phyloP scores from a whole-genome alignment of 2,888 invertebrate genomes.

The Chaetogeoica ovagalla region DNA sequence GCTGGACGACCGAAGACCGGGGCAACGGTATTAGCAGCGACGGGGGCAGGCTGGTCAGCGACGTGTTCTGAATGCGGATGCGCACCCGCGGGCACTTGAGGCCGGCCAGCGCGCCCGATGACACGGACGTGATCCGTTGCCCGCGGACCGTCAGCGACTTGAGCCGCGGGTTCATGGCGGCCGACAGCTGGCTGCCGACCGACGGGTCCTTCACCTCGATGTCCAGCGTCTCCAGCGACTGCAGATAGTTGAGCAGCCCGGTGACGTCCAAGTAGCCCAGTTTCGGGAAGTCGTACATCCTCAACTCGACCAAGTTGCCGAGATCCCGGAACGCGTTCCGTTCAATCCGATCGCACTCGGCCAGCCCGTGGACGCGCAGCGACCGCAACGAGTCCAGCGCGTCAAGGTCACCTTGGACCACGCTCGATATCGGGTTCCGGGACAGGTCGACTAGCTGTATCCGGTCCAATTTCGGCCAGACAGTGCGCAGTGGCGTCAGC shows the following conservation, averaged over 20 bases:
- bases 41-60: slow-evolving; percentile 75
- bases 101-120: slow-evolving; percentile 82
- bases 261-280: slow-evolving; percentile 84
- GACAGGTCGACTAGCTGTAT: slow-evolving; percentile 78
- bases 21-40: slow-evolving; percentile 85
- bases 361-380: slow-evolving; percentile 67
- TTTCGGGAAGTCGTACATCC: slow-evolving; percentile 76
- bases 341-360: slow-evolving; percentile 75
- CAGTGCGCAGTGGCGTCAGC: slow-evolving; percentile 67
- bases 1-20: slow-evolving; percentile 75
- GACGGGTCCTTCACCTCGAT: slow-evolving; percentile 84
- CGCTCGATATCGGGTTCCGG: slow-evolving; percentile 75
- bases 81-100: slow-evolving; percentile 72
- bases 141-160: slow-evolving; percentile 76
- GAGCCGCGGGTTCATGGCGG: slow-evolving; percentile 77
- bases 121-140: slow-evolving; percentile 72
- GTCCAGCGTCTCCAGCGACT: slow-evolving; percentile 74
- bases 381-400: slow-evolving; percentile 68
- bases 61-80: slow-evolving; percentile 80
- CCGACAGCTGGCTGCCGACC: slow-evolving; percentile 77
- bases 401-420: slow-evolving; percentile 77
- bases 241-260: slow-evolving; percentile 76
- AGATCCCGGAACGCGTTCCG: slow-evolving; percentile 77
- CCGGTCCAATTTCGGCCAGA: slow-evolving; percentile 72
- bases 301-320: slow-evolving; percentile 70